Evolutionary conservation across 2,888 invertebrate species (phyloP).

Genomic region (Esperia sulphurella): DNA sequence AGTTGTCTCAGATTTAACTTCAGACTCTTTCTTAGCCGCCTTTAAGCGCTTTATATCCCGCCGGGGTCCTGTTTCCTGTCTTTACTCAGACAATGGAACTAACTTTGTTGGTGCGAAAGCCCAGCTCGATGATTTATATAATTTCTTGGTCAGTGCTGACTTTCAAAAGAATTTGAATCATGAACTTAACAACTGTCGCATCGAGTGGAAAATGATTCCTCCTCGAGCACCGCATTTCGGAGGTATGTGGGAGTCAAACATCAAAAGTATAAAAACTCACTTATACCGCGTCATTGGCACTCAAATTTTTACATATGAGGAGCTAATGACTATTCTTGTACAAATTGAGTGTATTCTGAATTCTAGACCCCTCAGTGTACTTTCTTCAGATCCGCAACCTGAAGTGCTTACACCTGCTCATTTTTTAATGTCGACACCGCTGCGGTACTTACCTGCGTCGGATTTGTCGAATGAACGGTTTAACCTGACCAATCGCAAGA

Average conservation of each 20-base stretch:
- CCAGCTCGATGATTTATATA: slow-evolving; percentile 8
- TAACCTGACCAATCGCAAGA: not conserved
- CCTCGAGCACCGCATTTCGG: slow-evolving; percentile 7
- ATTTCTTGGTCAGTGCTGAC: slow-evolving; percentile 1
- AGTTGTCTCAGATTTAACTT: slow-evolving; percentile 18
- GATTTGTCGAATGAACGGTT: not conserved
- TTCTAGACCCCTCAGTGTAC: not conserved
- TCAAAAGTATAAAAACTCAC: not conserved
- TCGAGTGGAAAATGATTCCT: not conserved
- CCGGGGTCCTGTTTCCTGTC: slow-evolving; percentile 18
- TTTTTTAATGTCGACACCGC: slow-evolving; percentile 10
- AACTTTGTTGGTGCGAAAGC: slow-evolving; percentile 23
- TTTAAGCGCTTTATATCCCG: slow-evolving; percentile 29
- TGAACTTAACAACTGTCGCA: not conserved
- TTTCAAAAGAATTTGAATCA: not conserved
- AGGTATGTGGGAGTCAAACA: slow-evolving; percentile 7
- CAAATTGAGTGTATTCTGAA: slow-evolving; percentile 1
- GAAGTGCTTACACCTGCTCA: slow-evolving; percentile 13
- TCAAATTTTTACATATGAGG: not conserved
- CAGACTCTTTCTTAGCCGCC: slow-evolving; percentile 25
- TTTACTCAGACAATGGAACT: slow-evolving; percentile 30
- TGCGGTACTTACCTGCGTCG: slow-evolving; percentile 8
- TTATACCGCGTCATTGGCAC: not conserved
- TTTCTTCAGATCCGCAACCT: not conserved
- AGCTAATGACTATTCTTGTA: not conserved